Base-by-base conservation (phyloP, 2,888 invertebrate species). In the Carabus problematicus region DNA sequence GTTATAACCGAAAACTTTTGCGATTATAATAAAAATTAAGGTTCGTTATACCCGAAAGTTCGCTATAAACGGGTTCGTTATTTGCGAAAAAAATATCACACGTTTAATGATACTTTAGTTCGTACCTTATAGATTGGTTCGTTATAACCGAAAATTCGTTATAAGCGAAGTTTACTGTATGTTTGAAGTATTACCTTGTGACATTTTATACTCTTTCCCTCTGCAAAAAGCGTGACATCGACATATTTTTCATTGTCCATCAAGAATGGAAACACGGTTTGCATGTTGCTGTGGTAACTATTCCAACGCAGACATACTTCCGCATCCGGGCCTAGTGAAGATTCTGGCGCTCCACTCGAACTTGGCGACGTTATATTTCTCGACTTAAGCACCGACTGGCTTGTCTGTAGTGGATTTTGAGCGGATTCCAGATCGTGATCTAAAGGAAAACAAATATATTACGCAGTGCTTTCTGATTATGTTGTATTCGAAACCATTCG, bases 231-330 rank as follows among this genome's bases (percentile, higher is more conserved):
- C 1, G 86, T 86, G 0, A 84, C 84, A 75, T 86, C 86, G 1
- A 85, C 85, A 74, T 85, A 85, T 72, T 84, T 82, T 73, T 85
- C 85, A 62, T 81, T 82, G 66, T 81, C 79, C 56, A 86, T 76
- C 39, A 86, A 77, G 70, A 76, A 80, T 1, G 85, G 84, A 73
- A 86, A 85, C 1, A 82, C 80, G n/a, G 79, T 79, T 73, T 85
- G 84, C 82, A 86, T 83, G 72, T 86, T 86, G 40, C 80, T 79
- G 72, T 85, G 84, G 74, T 86, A 85, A 70, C 84, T 85, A 77
- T 86, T 86, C 86, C 86, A 86, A 66, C 84, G 80, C 29, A 86
- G 78, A 75, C 83, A 83, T 41, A 84, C 81, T 70, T 83, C 82
- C 39, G 81, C 79, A 6, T 72, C 68, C n/a, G 73, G 42, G n/a